Evolutionary conservation across 1,140 invertebrate genomes (phyloP), one percentile per base, ranked within the genome.

Genomic region (Lepidurus couesii): DNA sequence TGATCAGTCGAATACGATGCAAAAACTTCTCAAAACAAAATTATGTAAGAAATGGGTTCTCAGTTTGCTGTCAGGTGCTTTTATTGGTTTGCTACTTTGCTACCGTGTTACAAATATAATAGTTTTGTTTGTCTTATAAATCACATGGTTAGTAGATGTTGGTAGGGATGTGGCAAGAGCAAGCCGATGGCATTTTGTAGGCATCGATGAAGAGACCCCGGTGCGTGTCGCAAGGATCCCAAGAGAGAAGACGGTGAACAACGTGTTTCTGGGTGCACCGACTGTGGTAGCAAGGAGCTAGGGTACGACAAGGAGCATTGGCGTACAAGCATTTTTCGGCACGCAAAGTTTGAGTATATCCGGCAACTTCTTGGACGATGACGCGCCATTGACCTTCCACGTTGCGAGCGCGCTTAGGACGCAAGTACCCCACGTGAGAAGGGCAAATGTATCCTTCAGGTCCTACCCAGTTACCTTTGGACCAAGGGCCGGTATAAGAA

Each of bases 371-470:
- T 76, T 83, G 82, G 11, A 83, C 81, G 45, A 83, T 82, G 11
- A 83, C 84, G 26, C 82, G 78, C 83, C 83, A 83, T 78, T 83
- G 78, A 73, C 82, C 82, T 47, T 83, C 80, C 0, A 81, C 82
- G 76, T 83, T 83, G 75, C 78, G 79, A n/a, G 84, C 85, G 9
- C 85, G 75, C 76, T 82, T 83, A 7, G 84, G 85, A 78, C 78
- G 80, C 21, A 80, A 84, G 75, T 86, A 86, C 13, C 81, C 76
- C 0, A 85, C 83, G 78, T 86, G 83, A 0, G 84, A 84, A 16
- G 84, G 84, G 79, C 84, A 85, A 44, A 85, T 81, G 76, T 83
- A 85, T 7, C 84, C 84, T 76, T 81, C 82, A 7, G 81, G 81
- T 16, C 82, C 82, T 16, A 76, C 78, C 82, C 82, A 83, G 81